Conservation (phyloP, 2,888 invertebrate species). For the Spilosoma lubricipeda region DNA sequence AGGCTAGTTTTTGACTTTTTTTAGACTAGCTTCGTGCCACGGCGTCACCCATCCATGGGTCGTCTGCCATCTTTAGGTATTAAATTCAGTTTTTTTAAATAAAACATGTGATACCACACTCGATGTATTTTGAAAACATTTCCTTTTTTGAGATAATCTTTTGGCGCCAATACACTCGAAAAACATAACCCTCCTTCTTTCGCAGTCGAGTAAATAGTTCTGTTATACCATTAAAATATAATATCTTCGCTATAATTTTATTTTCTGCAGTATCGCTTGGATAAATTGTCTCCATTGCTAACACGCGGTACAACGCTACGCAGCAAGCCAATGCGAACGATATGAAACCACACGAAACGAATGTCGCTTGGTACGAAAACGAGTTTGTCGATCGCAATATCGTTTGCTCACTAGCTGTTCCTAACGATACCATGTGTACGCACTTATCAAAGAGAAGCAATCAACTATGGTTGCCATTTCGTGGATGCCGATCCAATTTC, state of each 20-base stretch:
- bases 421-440: conserved; percentile 45
- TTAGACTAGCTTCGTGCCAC: too few relatives aligned
- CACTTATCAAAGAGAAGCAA: conserved; percentile 48
- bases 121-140: too few relatives aligned
- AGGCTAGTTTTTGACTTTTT: too few relatives aligned
- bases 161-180: too few relatives aligned
- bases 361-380: conserved; percentile 49
- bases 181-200: too few relatives aligned
- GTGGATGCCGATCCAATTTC: conserved; percentile 30
- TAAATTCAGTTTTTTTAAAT: too few relatives aligned
- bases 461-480: conserved; percentile 29
- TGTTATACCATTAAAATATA: neutral
- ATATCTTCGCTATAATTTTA: conserved; percentile 23
- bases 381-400: conserved; percentile 53
- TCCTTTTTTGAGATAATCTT: too few relatives aligned
- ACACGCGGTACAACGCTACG: conserved; percentile 41
- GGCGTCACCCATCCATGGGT: too few relatives aligned
- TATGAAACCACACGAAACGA: conserved; percentile 52
- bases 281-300: conserved; percentile 49
- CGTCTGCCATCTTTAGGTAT: too few relatives aligned
- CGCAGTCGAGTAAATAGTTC: too few relatives aligned
- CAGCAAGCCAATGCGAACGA: conserved; percentile 33
- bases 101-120: too few relatives aligned
- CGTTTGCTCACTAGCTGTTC: conserved; percentile 51
- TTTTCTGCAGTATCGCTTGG: conserved; percentile 31